Conservation (phyloP, 2,888 invertebrate species). For the Xylocampa areola region DNA sequence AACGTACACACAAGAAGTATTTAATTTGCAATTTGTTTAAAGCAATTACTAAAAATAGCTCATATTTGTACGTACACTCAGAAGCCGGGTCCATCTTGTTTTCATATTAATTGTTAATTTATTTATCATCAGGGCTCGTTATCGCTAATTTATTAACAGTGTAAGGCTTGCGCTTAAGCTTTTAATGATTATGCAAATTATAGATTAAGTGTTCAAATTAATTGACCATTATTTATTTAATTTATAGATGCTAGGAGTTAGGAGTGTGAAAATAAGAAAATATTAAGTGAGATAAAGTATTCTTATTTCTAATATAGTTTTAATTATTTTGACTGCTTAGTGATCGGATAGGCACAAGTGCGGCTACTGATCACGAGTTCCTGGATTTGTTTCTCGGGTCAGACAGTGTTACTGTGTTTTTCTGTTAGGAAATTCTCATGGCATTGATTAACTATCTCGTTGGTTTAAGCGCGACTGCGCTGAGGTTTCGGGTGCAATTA, state of each 20-base stretch:
- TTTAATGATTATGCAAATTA: constrained; percentile 22
- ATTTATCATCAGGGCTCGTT: constrained; percentile 14
- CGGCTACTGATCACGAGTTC: too few species aligned
- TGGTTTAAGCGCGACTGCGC: too few species aligned
- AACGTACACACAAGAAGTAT: constrained; percentile 22
- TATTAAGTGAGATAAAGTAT: background rate
- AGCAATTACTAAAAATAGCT: constrained; percentile 12
- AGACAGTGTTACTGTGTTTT: too few species aligned
- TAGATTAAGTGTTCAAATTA: background rate
- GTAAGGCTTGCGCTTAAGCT: constrained; percentile 4
- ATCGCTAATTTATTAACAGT: constrained; percentile 5
- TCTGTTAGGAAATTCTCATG: too few species aligned
- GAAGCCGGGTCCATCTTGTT: constrained; percentile 13
- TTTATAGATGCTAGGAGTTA: background rate
- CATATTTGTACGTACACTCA: constrained; percentile 6
- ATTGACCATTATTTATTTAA: background rate
- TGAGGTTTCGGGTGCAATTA: too few species aligned
- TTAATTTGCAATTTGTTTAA: constrained; percentile 20
- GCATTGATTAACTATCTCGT: too few species aligned
- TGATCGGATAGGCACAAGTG: too few species aligned
- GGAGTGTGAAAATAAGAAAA: background rate
- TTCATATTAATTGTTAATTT: constrained; percentile 29
- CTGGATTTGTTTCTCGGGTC: too few species aligned
- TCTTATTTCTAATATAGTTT: too few species aligned
- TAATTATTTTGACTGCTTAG: too few species aligned